Evolutionary conservation across 2,113 vertebrate species (phyloP).

Genomic region (Psettodes erumei): DNA sequence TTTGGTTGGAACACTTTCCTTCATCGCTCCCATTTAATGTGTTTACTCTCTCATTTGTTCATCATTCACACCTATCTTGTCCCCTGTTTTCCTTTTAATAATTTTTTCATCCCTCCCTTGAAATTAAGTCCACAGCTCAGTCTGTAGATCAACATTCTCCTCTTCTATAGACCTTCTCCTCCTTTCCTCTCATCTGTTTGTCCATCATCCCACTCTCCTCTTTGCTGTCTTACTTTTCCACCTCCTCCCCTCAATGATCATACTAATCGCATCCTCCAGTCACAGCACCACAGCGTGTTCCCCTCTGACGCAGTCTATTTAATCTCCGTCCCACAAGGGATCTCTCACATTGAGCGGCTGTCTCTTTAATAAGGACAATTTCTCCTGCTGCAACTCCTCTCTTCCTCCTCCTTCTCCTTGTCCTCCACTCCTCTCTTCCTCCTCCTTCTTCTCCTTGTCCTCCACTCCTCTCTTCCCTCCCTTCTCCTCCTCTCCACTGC

Average conservation of each 20-base stretch:
- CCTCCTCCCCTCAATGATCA: constrained; percentile 54
- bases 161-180: constrained; percentile 15
- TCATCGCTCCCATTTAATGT: constrained; percentile 12
- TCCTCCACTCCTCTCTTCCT: neutral
- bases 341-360: constrained; percentile 68
- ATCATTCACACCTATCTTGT: constrained; percentile 18
- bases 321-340: constrained; percentile 78
- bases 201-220: constrained; percentile 37
- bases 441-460: constrained; percentile 4
- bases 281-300: constrained; percentile 58
- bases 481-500: constrained; percentile 11
- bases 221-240: constrained; percentile 37
- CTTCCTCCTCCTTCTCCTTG: constrained; percentile 25
- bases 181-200: constrained; percentile 18
- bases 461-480: neutral
- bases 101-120: constrained; percentile 23
- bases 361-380: constrained; percentile 80
- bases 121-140: constrained; percentile 37
- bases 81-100: constrained; percentile 11
- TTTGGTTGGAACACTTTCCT: constrained; percentile 35
- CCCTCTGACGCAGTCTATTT: constrained; percentile 78
- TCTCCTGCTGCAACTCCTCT: constrained; percentile 61
- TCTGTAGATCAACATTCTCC: constrained; percentile 23
- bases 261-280: constrained; percentile 66
- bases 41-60: constrained; percentile 18